Percentiles rank a stretch among this genome's conserved stretches.
Evolutionary conservation across 2,113 vertebrate genomes (phyloP).

Genomic region (Erpornis zantholeuca): DNA sequence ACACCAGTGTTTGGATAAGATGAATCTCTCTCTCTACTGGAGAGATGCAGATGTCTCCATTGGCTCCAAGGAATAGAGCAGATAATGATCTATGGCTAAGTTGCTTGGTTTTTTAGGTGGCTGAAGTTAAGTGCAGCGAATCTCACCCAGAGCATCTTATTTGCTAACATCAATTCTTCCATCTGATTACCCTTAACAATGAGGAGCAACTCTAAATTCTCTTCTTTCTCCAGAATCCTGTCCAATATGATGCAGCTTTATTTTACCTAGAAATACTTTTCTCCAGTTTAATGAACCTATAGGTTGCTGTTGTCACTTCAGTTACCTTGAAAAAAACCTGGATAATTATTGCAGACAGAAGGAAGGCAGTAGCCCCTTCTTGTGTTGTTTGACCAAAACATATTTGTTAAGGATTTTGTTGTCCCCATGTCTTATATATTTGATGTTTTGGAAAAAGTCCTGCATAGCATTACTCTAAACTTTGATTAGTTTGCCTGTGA

Average conservation of each 20-base stretch:
- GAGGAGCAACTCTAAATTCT: neutral
- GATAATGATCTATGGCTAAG: neutral
- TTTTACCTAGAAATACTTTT: neutral
- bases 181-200: neutral
- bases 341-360: neutral
- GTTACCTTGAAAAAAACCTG: neutral
- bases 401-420: neutral
- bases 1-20: neutral
- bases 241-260: neutral
- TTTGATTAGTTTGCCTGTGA: neutral
- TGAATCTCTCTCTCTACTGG: neutral
- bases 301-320: neutral
- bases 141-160: neutral
- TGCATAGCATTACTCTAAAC: neutral
- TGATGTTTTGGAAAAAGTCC: neutral
- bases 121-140: neutral
- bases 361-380: neutral
- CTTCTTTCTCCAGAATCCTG: neutral
- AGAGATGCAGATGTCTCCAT: neutral
- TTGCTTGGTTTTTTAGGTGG: neutral
- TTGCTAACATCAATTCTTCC: neutral
- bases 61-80: neutral
- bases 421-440: neutral
- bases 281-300: neutral
- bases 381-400: neutral